Evolutionary conservation across 2,888 invertebrate genomes (phyloP), one percentile per base, ranked within the genome.

Genomic region (Spodoptera littoralis): DNA sequence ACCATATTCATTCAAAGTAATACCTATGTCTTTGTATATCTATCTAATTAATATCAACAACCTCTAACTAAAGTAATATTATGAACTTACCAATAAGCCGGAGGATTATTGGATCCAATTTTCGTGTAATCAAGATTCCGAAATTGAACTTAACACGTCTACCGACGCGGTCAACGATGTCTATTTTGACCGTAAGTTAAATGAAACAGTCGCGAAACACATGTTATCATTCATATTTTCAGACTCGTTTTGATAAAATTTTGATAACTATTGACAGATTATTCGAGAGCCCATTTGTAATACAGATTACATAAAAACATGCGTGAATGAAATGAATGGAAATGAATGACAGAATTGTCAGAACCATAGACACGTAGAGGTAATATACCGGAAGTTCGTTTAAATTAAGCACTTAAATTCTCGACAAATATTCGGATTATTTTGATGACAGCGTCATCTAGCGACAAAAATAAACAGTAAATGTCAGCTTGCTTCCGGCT

Each of bases 221-320:
- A 87, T 88, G 87, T 86, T 92, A 92, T 87, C 90, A 91, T 89
- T 90, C 91, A 91, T 90, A 89, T 86, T 87, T 90, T 88, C 85
- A 82, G 81, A 83, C 85, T 84, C 86, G 89, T 90, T 90, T 86
- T 87, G 88, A 90, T 86, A 88, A 78, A 90, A 88, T 84, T 88
- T 87, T 83, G 88, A 88, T 89, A 88, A 70, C 76, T 81, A 77
- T 78, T 81, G 80, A 77, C 82, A 82, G 78, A 85, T 80, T 80
- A 80, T 79, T 85, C 83, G 75, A 86, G 84, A 86, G 78, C 80
- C 83, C 85, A 85, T 82, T 79, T 70, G 49, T 65, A 60, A 57
- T 56, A 73, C 66, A 71, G 70, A 57, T 48, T 48, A 64, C 36
- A 55, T 27, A 52, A 48, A 12, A 68, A 8, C 9, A 8, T 36